Evolutionary conservation across 2,888 invertebrate species (phyloP).

Genomic region (Tyria jacobaeae): DNA sequence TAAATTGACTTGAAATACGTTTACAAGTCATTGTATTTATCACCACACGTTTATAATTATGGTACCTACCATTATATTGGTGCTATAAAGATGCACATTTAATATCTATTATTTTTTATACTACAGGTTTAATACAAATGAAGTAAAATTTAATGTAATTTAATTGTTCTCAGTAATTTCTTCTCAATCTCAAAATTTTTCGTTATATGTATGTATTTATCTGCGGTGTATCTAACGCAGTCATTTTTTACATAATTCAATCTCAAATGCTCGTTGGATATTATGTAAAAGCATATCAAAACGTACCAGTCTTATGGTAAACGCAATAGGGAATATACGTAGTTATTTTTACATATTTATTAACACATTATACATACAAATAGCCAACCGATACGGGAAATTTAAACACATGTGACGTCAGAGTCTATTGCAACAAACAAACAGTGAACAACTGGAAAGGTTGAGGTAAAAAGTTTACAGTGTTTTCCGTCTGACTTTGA

Average conservation of each 20-base stretch:
- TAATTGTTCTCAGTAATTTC: constrained; percentile 30
- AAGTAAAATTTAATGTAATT: constrained; percentile 22
- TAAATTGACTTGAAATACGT: constrained; percentile 43
- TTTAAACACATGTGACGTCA: too few relatives aligned
- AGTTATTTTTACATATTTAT: too few relatives aligned
- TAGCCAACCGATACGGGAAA: too few relatives aligned
- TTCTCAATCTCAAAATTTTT: constrained; percentile 18
- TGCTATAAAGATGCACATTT: constrained; percentile 10
- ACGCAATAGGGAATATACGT: too few relatives aligned
- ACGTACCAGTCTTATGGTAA: constrained; percentile 48
- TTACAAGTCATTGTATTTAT: constrained; percentile 33
- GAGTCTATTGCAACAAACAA: too few relatives aligned
- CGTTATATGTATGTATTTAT: constrained; percentile 31
- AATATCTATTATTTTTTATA: constrained; percentile 13
- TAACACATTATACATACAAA: too few relatives aligned
- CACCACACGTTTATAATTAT: constrained; percentile 21
- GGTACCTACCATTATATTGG: constrained; percentile 20
- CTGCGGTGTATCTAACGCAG: constrained; percentile 27
- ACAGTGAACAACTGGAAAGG: too few relatives aligned
- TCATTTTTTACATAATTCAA: constrained; percentile 26
- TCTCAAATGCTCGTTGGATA: constrained; percentile 44
- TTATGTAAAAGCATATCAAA: constrained; percentile 48
- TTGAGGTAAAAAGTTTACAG: too few relatives aligned
- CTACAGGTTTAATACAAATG: constrained; percentile 2
- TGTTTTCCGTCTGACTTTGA: too few relatives aligned